Evolutionary conservation across 92 coral and sea anemone genomes (phyloP), one percentile per base, ranked within the genome.

Genomic region (Meandrina meandrites): DNA sequence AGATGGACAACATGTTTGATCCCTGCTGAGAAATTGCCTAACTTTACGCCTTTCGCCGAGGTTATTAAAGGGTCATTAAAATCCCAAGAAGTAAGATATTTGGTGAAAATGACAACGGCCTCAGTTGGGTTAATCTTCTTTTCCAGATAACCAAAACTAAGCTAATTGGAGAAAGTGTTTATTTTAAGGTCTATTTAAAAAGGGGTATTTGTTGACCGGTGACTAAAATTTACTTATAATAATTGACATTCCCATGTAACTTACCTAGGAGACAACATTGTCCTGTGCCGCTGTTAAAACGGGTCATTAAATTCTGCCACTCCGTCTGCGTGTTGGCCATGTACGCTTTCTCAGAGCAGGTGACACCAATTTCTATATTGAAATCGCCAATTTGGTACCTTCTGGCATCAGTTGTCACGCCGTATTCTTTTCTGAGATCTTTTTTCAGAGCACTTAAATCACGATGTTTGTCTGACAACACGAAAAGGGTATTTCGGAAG

Each of bases 271-370:
- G 86, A 24, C 79, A 34, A 19, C 16, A 80, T 80, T 87, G 86
- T n/a, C 90, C 90, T 60, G 71, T 56, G 54, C 86, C 86, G 71
- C 90, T 68, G 80, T 87, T 67, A 37, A 87, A 72, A 31, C 85
- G 78, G 54, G 81, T 68, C 45, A 54, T 75, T 45, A 87, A 74
- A 80, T 86, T 86, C 9, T 79, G 67, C 85, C 89, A 86, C 85
- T 79, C 89, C 57, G 77, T 37, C 77, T 86, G 89, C 64, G 84
- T 79, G 83, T 68, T 85, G 31, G 88, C 83, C 57, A 85, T 71
- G 88, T 71, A 86, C 24, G 47, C 15, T 74, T 87, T 87, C 50
- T 81, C 90, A 18, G 78, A 67, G 37, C 76, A 76, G 45, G 19
- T 17, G 69, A 87, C 79, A 79, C 90, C 86, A 64, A 80, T 68